phyloP scores from a whole-genome alignment of 1,140 invertebrate species.

The Nautilus pompilius region DNA sequence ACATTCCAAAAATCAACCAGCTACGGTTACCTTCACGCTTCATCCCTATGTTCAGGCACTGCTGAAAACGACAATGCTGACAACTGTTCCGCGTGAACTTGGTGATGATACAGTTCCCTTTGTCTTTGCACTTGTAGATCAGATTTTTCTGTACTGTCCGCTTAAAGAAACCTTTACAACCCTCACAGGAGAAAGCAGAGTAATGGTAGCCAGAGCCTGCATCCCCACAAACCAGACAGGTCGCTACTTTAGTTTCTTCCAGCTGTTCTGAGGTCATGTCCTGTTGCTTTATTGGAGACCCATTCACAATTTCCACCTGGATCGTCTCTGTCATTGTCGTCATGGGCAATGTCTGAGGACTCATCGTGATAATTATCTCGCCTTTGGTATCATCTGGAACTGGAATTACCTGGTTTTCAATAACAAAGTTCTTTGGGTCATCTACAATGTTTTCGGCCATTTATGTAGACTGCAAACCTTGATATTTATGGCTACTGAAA shows the following conservation, averaged over 20 bases:
- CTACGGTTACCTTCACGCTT: conserved; percentile 82
- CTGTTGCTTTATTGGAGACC: background rate
- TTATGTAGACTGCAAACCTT: no score
- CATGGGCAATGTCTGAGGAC: background rate
- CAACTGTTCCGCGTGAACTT: conserved; percentile 69
- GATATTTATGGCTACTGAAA: no score
- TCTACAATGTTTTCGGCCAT: no score
- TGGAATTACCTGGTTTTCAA: background rate
- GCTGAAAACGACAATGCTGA: conserved; percentile 98
- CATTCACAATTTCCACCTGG: background rate
- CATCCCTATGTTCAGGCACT: conserved; percentile 99
- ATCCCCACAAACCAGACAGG: conserved; percentile 77
- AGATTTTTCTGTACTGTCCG: conserved; percentile 93
- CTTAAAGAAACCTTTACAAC: conserved; percentile 99
- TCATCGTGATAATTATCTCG: background rate
- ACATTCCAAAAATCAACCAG: background rate
- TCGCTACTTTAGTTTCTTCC: background rate
- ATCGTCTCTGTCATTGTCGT: background rate
- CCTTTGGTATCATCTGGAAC: background rate
- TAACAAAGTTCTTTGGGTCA: conserved; percentile 1
- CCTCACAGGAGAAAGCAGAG: conserved; percentile 83
- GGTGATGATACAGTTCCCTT: conserved; percentile 93
- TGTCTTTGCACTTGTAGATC: conserved; percentile 93
- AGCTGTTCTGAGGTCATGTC: background rate
- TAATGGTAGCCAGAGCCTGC: conserved; percentile 95